phyloP scores from a whole-genome alignment of 2,797 vertebrate species.

The Bryconaethiops microstoma region DNA sequence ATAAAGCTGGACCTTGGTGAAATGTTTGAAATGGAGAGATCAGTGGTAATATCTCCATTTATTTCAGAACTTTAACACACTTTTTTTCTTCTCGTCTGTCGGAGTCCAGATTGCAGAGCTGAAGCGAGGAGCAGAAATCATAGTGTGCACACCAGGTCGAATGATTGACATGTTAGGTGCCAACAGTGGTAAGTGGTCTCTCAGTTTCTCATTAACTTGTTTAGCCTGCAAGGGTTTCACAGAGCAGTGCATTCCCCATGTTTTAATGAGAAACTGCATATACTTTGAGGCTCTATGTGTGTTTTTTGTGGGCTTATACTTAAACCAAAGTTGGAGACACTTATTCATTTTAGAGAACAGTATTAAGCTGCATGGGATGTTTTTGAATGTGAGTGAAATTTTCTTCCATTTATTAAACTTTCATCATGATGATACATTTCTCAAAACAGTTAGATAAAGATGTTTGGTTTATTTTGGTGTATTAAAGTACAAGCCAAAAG shows the following conservation, averaged over 20 bases:
- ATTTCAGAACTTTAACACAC: neutral
- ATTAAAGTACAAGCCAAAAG: too few species aligned
- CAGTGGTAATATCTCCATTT: too few species aligned
- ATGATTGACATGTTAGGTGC: constrained; percentile 99
- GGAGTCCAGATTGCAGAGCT: constrained; percentile 92
- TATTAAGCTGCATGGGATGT: neutral
- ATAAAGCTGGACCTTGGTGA: too few species aligned
- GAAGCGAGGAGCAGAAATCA: constrained; percentile 99
- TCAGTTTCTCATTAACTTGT: neutral
- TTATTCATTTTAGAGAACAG: too few species aligned
- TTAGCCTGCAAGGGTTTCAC: neutral
- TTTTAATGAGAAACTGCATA: too few species aligned
- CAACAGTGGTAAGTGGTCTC: constrained; percentile 91
- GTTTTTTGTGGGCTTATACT: too few species aligned
- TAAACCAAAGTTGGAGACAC: too few species aligned
- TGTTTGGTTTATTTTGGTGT: too few species aligned
- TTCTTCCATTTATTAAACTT: constrained; percentile 88
- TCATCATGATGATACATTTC: too few species aligned
- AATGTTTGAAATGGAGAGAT: too few species aligned
- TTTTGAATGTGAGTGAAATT: neutral
- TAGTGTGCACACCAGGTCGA: constrained; percentile 97
- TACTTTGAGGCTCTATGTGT: too few species aligned
- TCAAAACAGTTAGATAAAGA: too few species aligned
- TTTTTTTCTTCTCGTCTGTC: neutral
- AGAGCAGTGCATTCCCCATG: neutral